Evolutionary conservation across 2,888 invertebrate genomes (phyloP), one percentile per base, ranked within the genome.

Genomic region (Trissolcus japonicus): DNA sequence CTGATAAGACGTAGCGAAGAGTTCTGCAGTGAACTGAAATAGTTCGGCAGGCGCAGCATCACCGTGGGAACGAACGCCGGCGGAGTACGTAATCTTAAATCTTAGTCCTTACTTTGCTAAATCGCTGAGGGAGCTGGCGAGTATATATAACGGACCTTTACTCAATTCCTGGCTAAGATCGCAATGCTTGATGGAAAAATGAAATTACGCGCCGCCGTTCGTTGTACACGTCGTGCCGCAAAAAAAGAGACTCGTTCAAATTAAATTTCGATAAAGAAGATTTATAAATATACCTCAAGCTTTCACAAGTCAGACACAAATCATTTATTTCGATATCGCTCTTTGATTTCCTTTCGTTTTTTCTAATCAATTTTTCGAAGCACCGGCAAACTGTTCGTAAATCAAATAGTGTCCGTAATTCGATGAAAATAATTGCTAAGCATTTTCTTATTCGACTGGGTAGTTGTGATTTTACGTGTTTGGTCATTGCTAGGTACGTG

Each of bases 71-170:
- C 57, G 66, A 76, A 66, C 71, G 76, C 71, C 16, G 35, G 40
- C 66, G 61, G 72, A 71, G 76, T 76, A 71, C 76, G 71, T 76
- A 76, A 76, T 76, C 76, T 76, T 76, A 76, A 76, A 76, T 76
- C 76, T 76, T 76, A 59, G 71, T 62, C 55, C 50, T 54, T 67
- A 66, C 72, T 76, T 72, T 67, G 71, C 76, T 71, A 76, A 76
- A 76, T 76, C 76, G 76, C 76, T 65, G 75, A 67, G 76, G 65
- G 65, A 76, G 68, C 55, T 69, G 55, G 66, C 21, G 67, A 71
- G 65, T 76, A 61, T 71, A 35, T 35, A 76, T 76, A 71, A 72
- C 62, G 50, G 76, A 50, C 72, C 76, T 72, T 67, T 72, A 67
- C 76, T 67, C 76, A 53, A 67, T 76, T 67, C 62, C 40, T 35